A percentile compares a stretch with the other conserved stretches of the same genome.
Evolutionary conservation across 2,888 invertebrate genomes (phyloP).

Genomic region (Xylota sylvarum): DNA sequence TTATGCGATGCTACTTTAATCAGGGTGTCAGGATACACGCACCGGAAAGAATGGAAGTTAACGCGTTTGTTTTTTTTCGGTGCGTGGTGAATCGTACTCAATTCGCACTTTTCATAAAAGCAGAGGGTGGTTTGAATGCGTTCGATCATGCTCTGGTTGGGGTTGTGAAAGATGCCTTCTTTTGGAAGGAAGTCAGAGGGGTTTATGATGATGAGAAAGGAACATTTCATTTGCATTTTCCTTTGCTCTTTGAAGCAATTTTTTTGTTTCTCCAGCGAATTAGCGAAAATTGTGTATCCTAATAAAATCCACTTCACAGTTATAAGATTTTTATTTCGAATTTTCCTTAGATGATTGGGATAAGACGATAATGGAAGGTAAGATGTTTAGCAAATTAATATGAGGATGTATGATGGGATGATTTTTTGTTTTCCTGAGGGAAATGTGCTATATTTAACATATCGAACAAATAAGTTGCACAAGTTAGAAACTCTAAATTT

Average conservation of each 20-base stretch:
- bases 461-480: too few relatives aligned
- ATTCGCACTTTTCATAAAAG: constrained; percentile 23
- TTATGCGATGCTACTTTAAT: constrained; percentile 58
- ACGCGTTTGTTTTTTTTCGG: constrained; percentile 4
- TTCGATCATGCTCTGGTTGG: constrained; percentile 22
- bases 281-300: neutral
- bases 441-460: too few relatives aligned
- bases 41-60: constrained; percentile 44
- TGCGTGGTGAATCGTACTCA: constrained; percentile 17
- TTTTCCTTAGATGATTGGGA: neutral
- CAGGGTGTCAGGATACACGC: constrained; percentile 32
- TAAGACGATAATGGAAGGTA: neutral
- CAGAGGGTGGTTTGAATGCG: constrained; percentile 19
- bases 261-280: constrained; percentile 8
- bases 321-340: constrained; percentile 1
- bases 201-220: constrained; percentile 64
- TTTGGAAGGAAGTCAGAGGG: neutral
- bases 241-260: constrained; percentile 15
- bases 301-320: constrained; percentile 15
- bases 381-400: neutral
- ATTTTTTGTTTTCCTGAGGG: too few relatives aligned
- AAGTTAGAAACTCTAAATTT: too few relatives aligned
- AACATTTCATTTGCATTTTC: constrained; percentile 59
- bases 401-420: neutral
- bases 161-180: constrained; percentile 2